Evolutionary conservation across 2,888 invertebrate species (phyloP).

Genomic region (Athalia cordata): DNA sequence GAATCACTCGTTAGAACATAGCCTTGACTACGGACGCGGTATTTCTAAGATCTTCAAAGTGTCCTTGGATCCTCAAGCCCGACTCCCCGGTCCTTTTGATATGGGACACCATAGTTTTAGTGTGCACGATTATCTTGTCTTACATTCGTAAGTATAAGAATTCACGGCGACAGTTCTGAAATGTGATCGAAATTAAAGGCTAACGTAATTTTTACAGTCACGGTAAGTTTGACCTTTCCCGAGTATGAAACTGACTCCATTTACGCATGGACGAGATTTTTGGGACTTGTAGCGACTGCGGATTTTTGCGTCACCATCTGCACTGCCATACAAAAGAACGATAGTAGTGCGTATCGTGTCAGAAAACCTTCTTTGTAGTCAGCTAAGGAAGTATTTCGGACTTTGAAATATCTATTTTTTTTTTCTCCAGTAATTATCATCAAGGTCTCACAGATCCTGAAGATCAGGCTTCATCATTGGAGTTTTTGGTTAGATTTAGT

Average conservation of each 20-base stretch:
- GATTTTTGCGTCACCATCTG: conserved; percentile 15
- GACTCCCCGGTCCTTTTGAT: conserved; percentile 54
- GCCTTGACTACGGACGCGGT: conserved; percentile 56
- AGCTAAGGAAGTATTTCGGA: too few species aligned
- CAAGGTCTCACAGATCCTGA: conserved; percentile 28
- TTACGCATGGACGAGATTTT: not conserved
- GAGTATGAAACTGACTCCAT: conserved; percentile 7
- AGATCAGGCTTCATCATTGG: conserved; percentile 24
- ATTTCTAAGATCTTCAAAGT: conserved; percentile 53
- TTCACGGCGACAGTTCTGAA: too few species aligned
- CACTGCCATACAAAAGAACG: conserved; percentile 27
- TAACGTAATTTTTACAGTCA: not conserved
- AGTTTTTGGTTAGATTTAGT: conserved; percentile 20
- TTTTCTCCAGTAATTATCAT: conserved; percentile 1
- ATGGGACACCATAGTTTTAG: conserved; percentile 52
- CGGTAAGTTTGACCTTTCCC: not conserved
- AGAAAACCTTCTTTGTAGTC: not conserved
- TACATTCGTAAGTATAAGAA: conserved; percentile 16
- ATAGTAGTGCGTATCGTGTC: not conserved
- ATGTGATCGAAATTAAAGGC: too few species aligned
- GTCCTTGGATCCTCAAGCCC: conserved; percentile 58
- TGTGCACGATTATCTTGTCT: conserved; percentile 20
- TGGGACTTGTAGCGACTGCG: conserved; percentile 12
- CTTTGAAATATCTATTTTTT: not conserved
- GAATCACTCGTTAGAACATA: conserved; percentile 43